Evolutionary conservation across 2,113 vertebrate species (phyloP).

Genomic region (Steatornis caripensis): DNA sequence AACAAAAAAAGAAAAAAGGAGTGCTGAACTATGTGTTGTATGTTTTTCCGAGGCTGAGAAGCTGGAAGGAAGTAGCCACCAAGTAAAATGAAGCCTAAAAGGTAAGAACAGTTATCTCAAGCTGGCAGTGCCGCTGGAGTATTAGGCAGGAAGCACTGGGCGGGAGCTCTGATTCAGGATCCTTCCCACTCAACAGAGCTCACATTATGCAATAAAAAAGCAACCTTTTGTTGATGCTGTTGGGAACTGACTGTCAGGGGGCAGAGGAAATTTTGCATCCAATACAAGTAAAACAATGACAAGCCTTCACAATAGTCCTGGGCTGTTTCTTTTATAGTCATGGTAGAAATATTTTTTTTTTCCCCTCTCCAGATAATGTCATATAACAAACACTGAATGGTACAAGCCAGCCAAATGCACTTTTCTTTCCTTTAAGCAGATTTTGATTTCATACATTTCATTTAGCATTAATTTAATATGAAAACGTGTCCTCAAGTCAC

Average conservation of each 20-base stretch:
- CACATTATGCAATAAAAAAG: conserved; percentile 4
- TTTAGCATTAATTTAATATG: not conserved
- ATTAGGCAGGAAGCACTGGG: conserved; percentile 33
- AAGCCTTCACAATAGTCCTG: not conserved
- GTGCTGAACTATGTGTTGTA: not conserved
- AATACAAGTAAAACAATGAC: not conserved
- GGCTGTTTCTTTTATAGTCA: not conserved
- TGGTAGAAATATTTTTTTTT: not conserved
- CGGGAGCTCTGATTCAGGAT: conserved; percentile 6
- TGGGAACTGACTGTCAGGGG: conserved; percentile 1
- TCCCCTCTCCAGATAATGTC: not conserved
- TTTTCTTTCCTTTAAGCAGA: not conserved
- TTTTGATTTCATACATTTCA: not conserved
- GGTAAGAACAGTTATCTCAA: conserved; percentile 32
- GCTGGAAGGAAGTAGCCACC: conserved; percentile 10
- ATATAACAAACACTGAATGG: not conserved
- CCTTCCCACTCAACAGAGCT: conserved; percentile 43
- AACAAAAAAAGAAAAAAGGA: not conserved
- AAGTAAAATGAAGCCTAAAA: not conserved
- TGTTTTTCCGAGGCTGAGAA: conserved; percentile 10
- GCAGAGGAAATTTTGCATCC: conserved; percentile 25
- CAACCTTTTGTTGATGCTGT: conserved; percentile 23
- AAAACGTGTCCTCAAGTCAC: not conserved
- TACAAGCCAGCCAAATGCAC: not conserved
- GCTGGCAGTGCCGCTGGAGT: not conserved